phyloP scores from a whole-genome alignment of 2,797 vertebrate species.

The Bradypus variegatus region DNA sequence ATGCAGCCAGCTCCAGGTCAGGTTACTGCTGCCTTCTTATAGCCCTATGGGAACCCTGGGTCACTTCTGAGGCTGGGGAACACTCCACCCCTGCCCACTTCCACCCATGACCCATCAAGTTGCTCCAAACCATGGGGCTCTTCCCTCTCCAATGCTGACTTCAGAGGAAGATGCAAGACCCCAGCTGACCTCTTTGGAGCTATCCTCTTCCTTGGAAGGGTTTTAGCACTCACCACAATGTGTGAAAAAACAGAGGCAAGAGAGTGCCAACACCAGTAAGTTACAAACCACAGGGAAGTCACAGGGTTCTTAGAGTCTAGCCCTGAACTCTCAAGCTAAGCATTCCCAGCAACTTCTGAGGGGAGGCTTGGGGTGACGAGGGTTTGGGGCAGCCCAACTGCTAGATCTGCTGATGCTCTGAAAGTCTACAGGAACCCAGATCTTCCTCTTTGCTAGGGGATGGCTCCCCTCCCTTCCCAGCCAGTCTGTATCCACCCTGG shows the following conservation, averaged over 20 bases:
- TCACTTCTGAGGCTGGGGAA: too few species aligned
- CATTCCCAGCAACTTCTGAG: not conserved
- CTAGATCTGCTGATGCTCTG: not conserved
- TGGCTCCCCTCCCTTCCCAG: not conserved
- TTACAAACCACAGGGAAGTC: not conserved
- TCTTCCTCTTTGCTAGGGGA: not conserved
- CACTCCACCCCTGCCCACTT: too few species aligned
- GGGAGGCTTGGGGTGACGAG: not conserved
- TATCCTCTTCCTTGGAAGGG: not conserved
- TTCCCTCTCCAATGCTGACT: not conserved
- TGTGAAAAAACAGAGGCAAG: not conserved
- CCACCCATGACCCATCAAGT: too few species aligned
- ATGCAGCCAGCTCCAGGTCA: not conserved
- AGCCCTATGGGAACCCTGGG: not conserved
- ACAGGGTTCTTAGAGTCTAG: not conserved
- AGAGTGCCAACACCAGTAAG: not conserved
- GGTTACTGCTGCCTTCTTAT: not conserved
- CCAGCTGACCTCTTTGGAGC: not conserved
- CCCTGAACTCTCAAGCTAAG: not conserved
- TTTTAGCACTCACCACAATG: fast-evolving
- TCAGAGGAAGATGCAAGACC: not conserved
- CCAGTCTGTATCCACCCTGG: not conserved
- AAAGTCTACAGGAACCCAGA: not conserved
- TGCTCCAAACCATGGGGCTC: not conserved
- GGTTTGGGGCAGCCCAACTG: not conserved